Conservation (phyloP, 2,113 vertebrate species). For the Prunella fulvescens region DNA sequence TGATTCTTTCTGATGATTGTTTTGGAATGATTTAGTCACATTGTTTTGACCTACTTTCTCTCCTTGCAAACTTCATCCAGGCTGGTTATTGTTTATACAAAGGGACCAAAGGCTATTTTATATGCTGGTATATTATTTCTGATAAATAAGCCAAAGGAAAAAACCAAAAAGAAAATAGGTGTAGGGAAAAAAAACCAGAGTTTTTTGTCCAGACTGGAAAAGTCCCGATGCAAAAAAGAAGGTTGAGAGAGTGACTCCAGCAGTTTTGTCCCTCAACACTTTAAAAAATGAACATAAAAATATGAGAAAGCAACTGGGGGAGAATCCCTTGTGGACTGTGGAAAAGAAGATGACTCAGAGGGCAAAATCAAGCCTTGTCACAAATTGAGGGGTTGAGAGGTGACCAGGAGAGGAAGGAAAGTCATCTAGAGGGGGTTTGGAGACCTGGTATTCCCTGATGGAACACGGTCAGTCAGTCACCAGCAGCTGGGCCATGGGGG, state of each 20-base stretch:
- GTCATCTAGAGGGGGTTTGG: not conserved
- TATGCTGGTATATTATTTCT: not conserved
- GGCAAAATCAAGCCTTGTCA: not conserved
- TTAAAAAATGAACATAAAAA: not conserved
- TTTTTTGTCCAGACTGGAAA: not conserved
- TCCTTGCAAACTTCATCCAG: not conserved
- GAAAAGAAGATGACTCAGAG: not conserved
- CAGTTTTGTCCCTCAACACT: not conserved
- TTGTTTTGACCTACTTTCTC: constrained; percentile 42
- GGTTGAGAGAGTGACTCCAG: not conserved
- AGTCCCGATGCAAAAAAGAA: not conserved
- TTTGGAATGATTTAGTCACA: constrained; percentile 40
- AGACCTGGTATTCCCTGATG: not conserved
- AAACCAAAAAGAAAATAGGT: not conserved
- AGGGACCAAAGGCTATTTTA: not conserved
- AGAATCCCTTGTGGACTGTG: not conserved
- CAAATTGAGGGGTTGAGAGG: not conserved
- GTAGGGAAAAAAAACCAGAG: not conserved
- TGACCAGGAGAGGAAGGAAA: not conserved
- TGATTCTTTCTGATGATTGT: constrained; percentile 1
- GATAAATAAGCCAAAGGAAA: not conserved
- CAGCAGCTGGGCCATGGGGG: not conserved
- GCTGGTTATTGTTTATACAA: not conserved
- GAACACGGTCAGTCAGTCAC: not conserved
- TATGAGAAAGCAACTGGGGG: not conserved